Conservation (phyloP, 2,113 vertebrate species). For the Rynchops niger region DNA sequence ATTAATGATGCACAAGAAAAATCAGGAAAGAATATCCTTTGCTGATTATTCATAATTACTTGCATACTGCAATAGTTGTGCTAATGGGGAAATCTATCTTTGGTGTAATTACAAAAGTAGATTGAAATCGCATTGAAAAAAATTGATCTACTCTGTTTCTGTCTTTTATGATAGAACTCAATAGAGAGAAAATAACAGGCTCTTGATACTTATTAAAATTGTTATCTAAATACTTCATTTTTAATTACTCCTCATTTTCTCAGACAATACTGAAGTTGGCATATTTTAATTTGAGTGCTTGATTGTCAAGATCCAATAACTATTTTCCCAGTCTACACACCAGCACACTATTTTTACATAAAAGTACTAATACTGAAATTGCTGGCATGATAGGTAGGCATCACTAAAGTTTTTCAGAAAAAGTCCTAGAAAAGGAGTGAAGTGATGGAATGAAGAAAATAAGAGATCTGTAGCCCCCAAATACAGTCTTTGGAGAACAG, state of each 20-base stretch:
- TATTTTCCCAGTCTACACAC: not conserved
- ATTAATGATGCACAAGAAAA: constrained; percentile 26
- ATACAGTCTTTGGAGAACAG: not conserved
- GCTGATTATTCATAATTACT: constrained; percentile 31
- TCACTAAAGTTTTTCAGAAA: not conserved
- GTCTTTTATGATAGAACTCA: not conserved
- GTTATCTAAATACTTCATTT: constrained; percentile 31
- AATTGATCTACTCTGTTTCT: not conserved
- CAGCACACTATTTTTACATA: not conserved
- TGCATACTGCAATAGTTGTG: not conserved
- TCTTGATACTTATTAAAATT: not conserved
- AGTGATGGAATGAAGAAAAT: not conserved
- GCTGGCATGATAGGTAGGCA: not conserved
- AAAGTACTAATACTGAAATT: not conserved
- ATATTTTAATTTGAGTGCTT: constrained; percentile 7
- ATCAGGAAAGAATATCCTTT: constrained; percentile 1
- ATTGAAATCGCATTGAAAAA: not conserved
- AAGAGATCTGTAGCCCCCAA: not conserved
- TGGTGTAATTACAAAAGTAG: constrained; percentile 33
- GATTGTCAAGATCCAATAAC: not conserved
- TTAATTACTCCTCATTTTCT: constrained; percentile 30
- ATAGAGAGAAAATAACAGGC: not conserved
- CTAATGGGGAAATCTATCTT: constrained; percentile 39
- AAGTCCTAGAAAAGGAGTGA: not conserved
- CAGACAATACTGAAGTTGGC: constrained; percentile 73